Base-by-base conservation (phyloP, 2,113 vertebrate species). In the Electrona antarctica region DNA sequence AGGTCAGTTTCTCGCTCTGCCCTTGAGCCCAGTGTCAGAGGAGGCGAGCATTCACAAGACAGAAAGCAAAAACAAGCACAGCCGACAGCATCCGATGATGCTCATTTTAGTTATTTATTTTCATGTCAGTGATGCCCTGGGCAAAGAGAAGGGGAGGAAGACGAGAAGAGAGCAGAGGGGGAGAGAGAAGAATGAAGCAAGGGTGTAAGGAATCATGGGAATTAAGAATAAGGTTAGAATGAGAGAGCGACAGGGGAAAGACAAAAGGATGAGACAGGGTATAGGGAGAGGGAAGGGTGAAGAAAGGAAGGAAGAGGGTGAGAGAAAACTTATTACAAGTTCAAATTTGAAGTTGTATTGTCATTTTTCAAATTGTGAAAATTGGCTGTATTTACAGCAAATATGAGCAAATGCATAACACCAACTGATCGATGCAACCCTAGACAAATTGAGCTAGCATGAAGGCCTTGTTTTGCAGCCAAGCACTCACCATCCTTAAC, bases 81-180 rank as follows among this genome's bases (percentile, higher is more conserved):
- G 69, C 73, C 62, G 56, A 78, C 46, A 80, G 69, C 56, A 70
- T 60, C 51, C 3, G 0, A 33, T 50, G 15, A 8, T n/a, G 59
- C 58, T 33, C 68, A 49, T 73, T 73, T 89, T 74, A 73, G 85
- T 80, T 76, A 70, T 86, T 21, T 21, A 21, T 74, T 79, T 74
- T 77, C 72, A 71, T 67, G 57, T 49, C n/a, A 61, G 60, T 67
- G 71, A 57, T 51, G 29, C 78, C 73, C 48, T 2, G 73, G 85
- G 83, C 73, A 59, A 65, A 58, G 64, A 50, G 60, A 64, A 21
- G 8, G 73, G 63, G 73, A 2, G 13, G 55, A 63, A 76, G 54
- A 57, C 14, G 21, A 21, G 21, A 21, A 21, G 21, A 21, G 21
- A 21, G 21, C 21, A 21, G 21, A 21, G 63, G 51, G 14, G 8